phyloP scores from a whole-genome alignment of 2,797 vertebrate genomes.

The Oreochromis mossambicus region DNA sequence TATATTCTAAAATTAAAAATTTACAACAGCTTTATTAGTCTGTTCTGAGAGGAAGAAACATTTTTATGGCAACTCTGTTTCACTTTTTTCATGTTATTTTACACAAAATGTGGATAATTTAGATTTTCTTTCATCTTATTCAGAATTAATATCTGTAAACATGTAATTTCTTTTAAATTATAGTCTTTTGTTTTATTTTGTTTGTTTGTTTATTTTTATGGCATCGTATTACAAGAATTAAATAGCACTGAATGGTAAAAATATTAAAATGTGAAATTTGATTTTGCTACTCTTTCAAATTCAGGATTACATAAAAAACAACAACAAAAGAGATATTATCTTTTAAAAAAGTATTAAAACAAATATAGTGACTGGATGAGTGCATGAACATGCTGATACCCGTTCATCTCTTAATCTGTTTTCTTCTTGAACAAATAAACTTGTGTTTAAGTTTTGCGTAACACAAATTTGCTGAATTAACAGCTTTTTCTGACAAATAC shows the following conservation, averaged over 20 bases:
- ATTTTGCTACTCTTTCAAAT: neutral
- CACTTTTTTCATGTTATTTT: neutral
- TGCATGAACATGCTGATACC: fast-evolving
- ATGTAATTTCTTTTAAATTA: neutral
- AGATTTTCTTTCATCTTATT: neutral
- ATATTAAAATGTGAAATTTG: neutral
- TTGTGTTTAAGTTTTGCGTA: fast-evolving
- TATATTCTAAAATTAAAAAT: neutral
- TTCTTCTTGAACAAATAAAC: neutral
- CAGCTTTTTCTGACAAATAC: neutral
- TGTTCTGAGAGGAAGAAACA: neutral
- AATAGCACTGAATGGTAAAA: neutral
- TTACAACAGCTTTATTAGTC: fast-evolving
- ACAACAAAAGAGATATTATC: neutral
- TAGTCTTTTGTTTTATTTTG: neutral
- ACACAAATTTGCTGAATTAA: fast-evolving
- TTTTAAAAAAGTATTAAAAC: neutral
- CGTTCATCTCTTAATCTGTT: neutral
- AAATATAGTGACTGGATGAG: neutral
- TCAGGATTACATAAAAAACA: neutral
- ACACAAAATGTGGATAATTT: neutral
- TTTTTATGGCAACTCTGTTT: neutral
- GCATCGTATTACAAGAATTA: neutral
- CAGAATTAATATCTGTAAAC: neutral
- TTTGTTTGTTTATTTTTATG: too few relatives aligned